A percentile compares a stretch with the other conserved stretches of the same genome.
These are phyloP conservation scores for Ecliptopera silaceata DNA, from an alignment of 2,888 invertebrate species.

Conservation along the genomic window DNA sequence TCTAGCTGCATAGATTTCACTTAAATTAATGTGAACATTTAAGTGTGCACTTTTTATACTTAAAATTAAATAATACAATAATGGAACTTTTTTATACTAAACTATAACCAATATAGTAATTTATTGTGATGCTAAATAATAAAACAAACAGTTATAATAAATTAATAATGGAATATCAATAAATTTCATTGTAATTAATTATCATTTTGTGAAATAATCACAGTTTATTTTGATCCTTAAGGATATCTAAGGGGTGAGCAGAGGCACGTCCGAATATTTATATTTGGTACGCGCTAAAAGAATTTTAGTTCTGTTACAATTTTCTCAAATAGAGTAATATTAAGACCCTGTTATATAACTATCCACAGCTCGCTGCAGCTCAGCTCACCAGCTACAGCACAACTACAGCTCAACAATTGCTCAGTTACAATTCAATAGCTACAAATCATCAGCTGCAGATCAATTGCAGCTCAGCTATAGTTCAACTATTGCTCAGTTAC, in stretches of 20 bases:
- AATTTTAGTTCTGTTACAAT: too few species aligned
- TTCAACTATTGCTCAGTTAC: too few species aligned
- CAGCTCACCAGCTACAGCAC: too few species aligned
- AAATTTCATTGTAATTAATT: neutral
- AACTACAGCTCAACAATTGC: too few species aligned
- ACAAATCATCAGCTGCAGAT: too few species aligned
- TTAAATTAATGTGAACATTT: neutral
- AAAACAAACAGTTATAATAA: neutral
- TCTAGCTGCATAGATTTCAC: neutral
- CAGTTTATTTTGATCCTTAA: neutral
- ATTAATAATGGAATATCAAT: neutral
- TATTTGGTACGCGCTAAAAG: too few species aligned
- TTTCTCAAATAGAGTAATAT: too few species aligned
- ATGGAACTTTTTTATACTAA: neutral
- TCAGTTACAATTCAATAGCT: too few species aligned
- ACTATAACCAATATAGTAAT: neutral
- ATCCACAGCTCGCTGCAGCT: too few species aligned
- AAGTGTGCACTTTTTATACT: neutral
- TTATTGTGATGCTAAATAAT: too few species aligned
- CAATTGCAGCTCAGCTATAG: too few species aligned
- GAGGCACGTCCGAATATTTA: neutral
- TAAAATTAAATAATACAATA: slow-evolving; percentile 1
- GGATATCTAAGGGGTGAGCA: neutral
- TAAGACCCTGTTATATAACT: too few species aligned
- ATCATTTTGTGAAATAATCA: neutral